Evolutionary conservation across 2,888 invertebrate genomes (phyloP).

Genomic region (Drosophila algonquin): DNA sequence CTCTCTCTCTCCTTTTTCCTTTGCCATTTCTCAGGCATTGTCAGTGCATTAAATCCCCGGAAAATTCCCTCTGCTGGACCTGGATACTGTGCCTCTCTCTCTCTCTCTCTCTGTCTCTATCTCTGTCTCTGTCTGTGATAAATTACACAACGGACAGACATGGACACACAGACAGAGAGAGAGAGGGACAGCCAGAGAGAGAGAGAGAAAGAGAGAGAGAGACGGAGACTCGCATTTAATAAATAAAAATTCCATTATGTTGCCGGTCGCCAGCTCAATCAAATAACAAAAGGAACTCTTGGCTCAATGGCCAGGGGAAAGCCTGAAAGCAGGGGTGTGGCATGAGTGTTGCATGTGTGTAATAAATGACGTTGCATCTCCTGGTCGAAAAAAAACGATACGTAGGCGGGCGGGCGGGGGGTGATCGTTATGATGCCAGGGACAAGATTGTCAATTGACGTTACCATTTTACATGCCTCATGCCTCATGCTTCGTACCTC

Average conservation of each 20-base stretch:
- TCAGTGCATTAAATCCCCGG: conserved; percentile 51
- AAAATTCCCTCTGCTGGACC: conserved; percentile 37
- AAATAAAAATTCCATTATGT: no score
- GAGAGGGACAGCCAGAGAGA: no score
- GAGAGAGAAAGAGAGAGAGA: no score
- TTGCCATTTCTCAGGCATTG: conserved; percentile 39
- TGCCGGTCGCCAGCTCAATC: conserved; percentile 39
- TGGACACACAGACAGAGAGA: no score
- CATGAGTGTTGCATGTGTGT: conserved; percentile 12
- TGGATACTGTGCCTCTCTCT: conserved; percentile 19
- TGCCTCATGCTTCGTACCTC: conserved; percentile 2
- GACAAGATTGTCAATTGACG: conserved; percentile 47
- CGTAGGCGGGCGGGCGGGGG: neutral
- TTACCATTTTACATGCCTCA: conserved; percentile 26
- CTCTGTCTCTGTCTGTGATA: conserved; percentile 24
- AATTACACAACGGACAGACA: conserved; percentile 33
- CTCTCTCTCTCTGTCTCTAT: neutral
- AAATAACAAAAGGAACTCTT: conserved; percentile 48
- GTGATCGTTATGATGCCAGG: conserved; percentile 20
- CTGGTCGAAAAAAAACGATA: neutral
- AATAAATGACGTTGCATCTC: conserved; percentile 46
- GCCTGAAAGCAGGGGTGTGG: neutral
- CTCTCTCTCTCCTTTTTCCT: neutral
- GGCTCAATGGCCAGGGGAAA: neutral
- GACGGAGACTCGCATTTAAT: no score